Percentiles rank a stretch among this genome's conserved stretches.
These are phyloP conservation scores for Pheucticus melanocephalus DNA, from an alignment of 2,113 vertebrate species.

Conservation along the genomic window DNA sequence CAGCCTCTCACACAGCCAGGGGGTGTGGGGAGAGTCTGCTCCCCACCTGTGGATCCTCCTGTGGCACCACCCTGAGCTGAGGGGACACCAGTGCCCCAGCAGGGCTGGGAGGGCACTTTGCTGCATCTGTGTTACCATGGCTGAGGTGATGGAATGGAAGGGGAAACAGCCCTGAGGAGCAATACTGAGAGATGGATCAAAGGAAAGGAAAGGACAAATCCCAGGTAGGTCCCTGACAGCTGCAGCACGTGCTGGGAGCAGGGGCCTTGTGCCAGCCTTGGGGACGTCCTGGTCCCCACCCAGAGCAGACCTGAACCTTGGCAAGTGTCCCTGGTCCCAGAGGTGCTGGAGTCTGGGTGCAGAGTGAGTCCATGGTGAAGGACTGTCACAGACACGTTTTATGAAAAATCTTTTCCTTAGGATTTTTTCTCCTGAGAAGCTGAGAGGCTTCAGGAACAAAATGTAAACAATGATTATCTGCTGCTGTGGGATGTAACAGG, in stretches of 20 bases:
- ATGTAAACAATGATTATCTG: too few species aligned
- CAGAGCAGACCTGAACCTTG: background rate
- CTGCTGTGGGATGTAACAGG: too few species aligned
- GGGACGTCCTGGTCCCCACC: background rate
- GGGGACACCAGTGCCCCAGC: rapidly evolving
- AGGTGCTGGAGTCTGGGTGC: rapidly evolving
- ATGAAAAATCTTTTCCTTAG: too few species aligned
- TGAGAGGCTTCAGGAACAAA: too few species aligned
- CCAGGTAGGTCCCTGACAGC: background rate
- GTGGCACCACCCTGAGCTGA: background rate
- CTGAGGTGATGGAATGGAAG: background rate
- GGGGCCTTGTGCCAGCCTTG: background rate
- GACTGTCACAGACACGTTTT: too few species aligned
- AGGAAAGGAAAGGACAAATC: background rate
- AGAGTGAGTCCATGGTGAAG: rapidly evolving
- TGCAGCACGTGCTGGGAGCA: background rate
- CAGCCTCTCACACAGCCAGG: rapidly evolving
- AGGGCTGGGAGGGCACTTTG: background rate
- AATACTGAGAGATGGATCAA: background rate
- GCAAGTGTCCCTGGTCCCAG: background rate
- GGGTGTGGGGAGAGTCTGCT: background rate
- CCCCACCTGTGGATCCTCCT: background rate
- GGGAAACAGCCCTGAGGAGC: background rate
- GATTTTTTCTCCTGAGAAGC: too few species aligned
- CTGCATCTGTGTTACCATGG: background rate